These are phyloP conservation scores for Pachyramphus minor DNA, from an alignment of 2,113 vertebrate species.

Conservation along the genomic window DNA sequence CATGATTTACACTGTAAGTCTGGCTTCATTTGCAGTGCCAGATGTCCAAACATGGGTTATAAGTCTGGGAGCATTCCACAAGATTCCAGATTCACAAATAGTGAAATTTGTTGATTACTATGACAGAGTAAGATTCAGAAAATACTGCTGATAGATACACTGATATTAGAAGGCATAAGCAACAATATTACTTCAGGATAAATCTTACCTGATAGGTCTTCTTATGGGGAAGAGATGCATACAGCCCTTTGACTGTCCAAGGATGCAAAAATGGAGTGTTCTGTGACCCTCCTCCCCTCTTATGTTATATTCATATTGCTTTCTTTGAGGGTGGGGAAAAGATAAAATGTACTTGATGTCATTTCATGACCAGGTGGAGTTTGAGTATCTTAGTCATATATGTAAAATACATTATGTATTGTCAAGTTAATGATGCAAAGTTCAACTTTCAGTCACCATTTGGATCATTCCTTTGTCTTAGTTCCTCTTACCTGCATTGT, in stretches of 20 bases:
- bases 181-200: background rate
- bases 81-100: background rate
- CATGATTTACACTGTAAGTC: background rate
- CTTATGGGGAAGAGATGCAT: background rate
- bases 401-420: background rate
- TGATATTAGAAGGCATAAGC: background rate
- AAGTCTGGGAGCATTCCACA: background rate
- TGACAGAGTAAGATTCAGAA: background rate
- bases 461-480: background rate
- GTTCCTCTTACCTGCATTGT: background rate
- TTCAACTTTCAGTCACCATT: background rate
- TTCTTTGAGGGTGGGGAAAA: background rate
- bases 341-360: background rate
- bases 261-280: background rate
- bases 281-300: background rate
- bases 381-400: background rate
- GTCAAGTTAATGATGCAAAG: background rate
- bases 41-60: background rate
- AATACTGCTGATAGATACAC: background rate
- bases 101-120: background rate
- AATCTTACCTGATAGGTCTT: background rate
- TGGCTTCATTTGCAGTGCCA: rapidly evolving
- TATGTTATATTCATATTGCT: background rate
- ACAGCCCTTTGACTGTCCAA: background rate
- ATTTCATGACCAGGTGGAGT: background rate